Evolutionary conservation across 2,888 invertebrate genomes (phyloP).

Genomic region (Tetranychus piercei): DNA sequence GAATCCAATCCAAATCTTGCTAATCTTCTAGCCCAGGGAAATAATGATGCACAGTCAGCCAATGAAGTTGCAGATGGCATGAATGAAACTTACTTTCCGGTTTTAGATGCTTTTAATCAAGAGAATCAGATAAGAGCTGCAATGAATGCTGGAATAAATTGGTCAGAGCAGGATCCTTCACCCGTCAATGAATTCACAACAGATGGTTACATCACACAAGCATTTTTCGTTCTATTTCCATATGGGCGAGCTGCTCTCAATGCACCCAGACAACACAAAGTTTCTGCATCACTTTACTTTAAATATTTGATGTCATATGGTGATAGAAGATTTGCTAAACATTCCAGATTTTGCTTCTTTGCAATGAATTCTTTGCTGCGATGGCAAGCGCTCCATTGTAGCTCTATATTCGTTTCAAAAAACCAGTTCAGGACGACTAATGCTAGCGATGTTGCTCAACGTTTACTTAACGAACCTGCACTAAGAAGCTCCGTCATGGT

Average conservation of each 20-base stretch:
- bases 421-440: not conserved
- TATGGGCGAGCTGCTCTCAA: not conserved
- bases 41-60: not conserved
- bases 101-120: not conserved
- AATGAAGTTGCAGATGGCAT: not conserved
- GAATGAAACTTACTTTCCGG: not conserved
- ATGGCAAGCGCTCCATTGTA: no score
- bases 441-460: not conserved
- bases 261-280: not conserved
- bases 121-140: not conserved
- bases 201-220: not conserved
- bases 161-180: not conserved
- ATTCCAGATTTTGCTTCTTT: not conserved
- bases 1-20: not conserved
- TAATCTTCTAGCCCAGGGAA: not conserved
- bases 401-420: not conserved
- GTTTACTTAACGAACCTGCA: not conserved
- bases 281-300: not conserved
- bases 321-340: slow-evolving; percentile 6
- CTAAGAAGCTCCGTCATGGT: not conserved
- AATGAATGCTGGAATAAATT: not conserved
- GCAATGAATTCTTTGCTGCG: no score
- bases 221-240: not conserved
- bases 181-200: not conserved
- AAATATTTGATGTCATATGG: slow-evolving; percentile 1